phyloP scores from a whole-genome alignment of 37 sponge, comb jelly and placozoan genomes.

The Cladorhizidae sp. region DNA sequence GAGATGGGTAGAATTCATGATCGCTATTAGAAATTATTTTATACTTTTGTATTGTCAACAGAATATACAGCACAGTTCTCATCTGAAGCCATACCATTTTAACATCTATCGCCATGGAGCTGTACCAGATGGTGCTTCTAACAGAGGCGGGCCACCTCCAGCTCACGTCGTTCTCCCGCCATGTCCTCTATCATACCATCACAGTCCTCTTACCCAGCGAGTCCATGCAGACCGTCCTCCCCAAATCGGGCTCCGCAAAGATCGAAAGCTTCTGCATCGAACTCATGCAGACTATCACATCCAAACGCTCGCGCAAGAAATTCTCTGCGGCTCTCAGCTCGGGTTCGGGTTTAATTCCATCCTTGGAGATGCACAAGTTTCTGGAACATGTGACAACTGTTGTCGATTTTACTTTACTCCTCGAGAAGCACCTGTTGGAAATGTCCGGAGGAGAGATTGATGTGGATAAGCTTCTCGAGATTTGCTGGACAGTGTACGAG shows the following conservation, averaged over 20 bases:
- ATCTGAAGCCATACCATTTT: too few species aligned
- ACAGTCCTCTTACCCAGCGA: not conserved
- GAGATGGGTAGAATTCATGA: too few species aligned
- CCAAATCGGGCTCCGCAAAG: slow-evolving; percentile 39
- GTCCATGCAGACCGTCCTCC: slow-evolving; percentile 18
- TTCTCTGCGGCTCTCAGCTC: too few species aligned
- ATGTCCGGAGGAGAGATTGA: slow-evolving; percentile 16
- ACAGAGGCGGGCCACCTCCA: slow-evolving; percentile 8
- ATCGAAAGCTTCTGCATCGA: slow-evolving; percentile 28
- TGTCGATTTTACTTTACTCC: slow-evolving; percentile 33
- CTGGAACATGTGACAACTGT: slow-evolving; percentile 28
- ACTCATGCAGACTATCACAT: slow-evolving; percentile 1
- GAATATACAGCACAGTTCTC: too few species aligned
- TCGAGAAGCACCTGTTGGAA: slow-evolving; percentile 17
- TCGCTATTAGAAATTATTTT: too few species aligned
- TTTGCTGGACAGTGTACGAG: slow-evolving; percentile 50
- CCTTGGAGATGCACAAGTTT: slow-evolving; percentile 46
- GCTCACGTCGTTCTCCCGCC: not conserved
- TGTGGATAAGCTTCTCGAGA: slow-evolving; percentile 9
- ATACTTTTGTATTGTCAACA: too few species aligned
- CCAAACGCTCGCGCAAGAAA: not conserved
- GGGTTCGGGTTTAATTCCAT: not conserved
- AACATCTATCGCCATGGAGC: slow-evolving; percentile 6
- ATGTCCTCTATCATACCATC: not conserved
- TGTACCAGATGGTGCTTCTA: slow-evolving; percentile 2